Evolutionary conservation across 2,113 vertebrate species (phyloP).

Genomic region (Diphyllodes magnificus): DNA sequence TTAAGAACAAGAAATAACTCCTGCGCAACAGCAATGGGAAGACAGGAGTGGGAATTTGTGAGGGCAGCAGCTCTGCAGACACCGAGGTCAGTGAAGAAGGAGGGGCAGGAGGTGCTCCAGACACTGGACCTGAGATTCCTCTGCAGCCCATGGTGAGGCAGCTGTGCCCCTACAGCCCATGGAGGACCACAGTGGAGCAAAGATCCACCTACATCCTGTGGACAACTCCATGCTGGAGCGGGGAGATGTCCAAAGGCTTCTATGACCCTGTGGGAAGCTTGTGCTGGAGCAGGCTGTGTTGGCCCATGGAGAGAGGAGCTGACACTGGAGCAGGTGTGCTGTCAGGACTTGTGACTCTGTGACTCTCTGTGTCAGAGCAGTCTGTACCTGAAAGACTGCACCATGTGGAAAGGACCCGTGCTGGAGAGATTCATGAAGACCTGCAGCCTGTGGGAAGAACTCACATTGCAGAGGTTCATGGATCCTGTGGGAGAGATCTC

Average conservation of each 20-base stretch:
- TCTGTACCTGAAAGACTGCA: neutral
- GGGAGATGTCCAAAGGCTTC: neutral
- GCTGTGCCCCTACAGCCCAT: neutral
- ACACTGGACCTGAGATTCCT: neutral
- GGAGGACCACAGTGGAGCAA: neutral
- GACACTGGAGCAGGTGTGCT: neutral
- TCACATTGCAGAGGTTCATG: neutral
- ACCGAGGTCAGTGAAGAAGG: neutral
- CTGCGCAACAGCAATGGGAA: neutral
- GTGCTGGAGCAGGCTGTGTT: fast-evolving
- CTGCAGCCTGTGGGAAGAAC: neutral
- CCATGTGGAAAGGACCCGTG: neutral
- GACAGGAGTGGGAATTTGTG: neutral
- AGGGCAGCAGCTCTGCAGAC: neutral
- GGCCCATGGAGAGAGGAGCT: fast-evolving
- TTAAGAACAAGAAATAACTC: neutral
- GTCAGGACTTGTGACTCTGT: fast-evolving
- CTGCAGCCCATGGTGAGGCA: neutral
- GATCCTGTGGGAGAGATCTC: neutral
- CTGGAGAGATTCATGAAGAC: neutral
- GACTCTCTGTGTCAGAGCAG: neutral
- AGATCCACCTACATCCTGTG: fast-evolving
- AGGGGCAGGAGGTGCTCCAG: fast-evolving
- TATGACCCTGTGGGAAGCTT: neutral
- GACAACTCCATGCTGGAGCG: fast-evolving